A percentile compares a stretch with the other conserved stretches of the same genome.
phyloP scores from a whole-genome alignment of 2,113 vertebrate genomes.

The Dicaeum eximium region DNA sequence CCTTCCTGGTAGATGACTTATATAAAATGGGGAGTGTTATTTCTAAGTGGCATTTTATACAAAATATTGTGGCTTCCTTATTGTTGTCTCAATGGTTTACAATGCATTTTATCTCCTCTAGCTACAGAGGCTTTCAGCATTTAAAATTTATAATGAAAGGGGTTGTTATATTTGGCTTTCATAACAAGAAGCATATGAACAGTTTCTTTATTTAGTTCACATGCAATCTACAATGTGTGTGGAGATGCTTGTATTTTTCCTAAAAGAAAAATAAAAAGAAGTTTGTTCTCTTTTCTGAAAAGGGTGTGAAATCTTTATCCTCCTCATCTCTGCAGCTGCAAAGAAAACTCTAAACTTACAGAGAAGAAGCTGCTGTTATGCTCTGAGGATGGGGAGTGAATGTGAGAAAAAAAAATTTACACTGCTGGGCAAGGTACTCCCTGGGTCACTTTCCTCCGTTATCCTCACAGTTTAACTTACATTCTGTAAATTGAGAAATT shows the following conservation, averaged over 20 bases:
- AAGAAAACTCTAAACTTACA: not conserved
- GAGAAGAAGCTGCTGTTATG: not conserved
- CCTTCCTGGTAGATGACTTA: not conserved
- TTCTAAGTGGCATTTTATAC: not conserved
- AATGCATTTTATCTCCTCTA: not conserved
- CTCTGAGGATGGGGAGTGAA: not conserved
- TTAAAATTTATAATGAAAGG: not conserved
- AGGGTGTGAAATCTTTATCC: not conserved
- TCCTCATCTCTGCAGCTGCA: not conserved
- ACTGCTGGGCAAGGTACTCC: not conserved
- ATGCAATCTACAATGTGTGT: not conserved
- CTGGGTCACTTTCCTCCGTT: not conserved
- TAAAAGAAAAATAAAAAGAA: not conserved
- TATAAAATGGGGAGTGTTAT: not conserved
- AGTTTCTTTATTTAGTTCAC: not conserved
- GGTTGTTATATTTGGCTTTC: not conserved
- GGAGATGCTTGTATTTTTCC: not conserved
- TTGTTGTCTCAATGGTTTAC: not conserved
- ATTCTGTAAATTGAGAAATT: not conserved
- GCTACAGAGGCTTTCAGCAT: not conserved
- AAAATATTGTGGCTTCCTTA: not conserved
- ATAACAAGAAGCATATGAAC: conserved; percentile 1
- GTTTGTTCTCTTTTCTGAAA: not conserved
- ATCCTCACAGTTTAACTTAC: not conserved
- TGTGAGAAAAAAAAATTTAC: not conserved